Conservation (phyloP, 1,140 invertebrate genomes). For the Diorhabda sublineata region DNA sequence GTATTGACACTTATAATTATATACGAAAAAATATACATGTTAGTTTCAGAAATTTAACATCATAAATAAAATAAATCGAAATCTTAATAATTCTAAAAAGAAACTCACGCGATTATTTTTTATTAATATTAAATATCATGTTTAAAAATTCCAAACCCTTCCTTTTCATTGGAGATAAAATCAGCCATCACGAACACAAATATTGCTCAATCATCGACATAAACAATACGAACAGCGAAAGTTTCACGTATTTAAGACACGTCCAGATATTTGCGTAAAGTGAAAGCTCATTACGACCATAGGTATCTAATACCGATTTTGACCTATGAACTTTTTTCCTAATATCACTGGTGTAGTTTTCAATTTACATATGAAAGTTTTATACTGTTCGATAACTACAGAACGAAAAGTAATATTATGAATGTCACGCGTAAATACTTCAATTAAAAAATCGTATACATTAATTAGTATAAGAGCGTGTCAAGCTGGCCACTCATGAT, state of each 20-base stretch:
- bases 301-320: not conserved
- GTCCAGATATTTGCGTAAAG: not conserved
- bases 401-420: no score
- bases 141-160: not conserved
- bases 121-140: no score
- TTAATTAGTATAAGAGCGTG: no score
- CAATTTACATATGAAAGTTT: slow-evolving; percentile 3
- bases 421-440: no score
- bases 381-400: no score
- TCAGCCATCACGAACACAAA: not conserved
- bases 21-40: no score
- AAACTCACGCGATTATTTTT: not conserved
- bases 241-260: not conserved
- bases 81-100: not conserved
- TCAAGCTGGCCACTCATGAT: no score
- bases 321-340: slow-evolving; percentile 2
- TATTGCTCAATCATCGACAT: slow-evolving; percentile 2
- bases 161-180: not conserved
- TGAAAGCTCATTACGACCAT: not conserved
- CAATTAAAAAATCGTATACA: no score
- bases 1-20: no score
- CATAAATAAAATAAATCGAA: no score
- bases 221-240: slow-evolving; percentile 1
- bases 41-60: no score
- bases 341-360: not conserved